Evolutionary conservation across 2,797 vertebrate genomes (phyloP).

Genomic region (Protosalanx chinensis): DNA sequence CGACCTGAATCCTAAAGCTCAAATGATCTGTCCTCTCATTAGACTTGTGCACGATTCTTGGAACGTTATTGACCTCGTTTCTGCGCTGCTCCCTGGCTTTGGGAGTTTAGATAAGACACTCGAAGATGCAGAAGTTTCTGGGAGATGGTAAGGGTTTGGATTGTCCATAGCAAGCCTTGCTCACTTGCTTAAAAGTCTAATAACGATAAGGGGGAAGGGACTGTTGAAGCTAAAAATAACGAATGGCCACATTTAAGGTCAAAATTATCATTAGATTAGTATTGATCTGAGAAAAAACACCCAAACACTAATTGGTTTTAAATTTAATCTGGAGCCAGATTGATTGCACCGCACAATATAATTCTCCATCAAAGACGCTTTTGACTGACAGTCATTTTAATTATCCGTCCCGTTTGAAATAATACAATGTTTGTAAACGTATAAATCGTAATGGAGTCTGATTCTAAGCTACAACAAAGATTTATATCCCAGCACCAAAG

Average conservation of each 20-base stretch:
- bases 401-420: constrained; percentile 54
- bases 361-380: constrained; percentile 54
- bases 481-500: background rate
- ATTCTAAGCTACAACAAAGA: constrained; percentile 27
- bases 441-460: constrained; percentile 27
- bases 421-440: constrained; percentile 3
- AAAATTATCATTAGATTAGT: constrained; percentile 74
- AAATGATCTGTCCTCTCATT: constrained; percentile 26
- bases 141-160: constrained; percentile 28
- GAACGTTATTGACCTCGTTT: constrained; percentile 75
- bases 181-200: constrained; percentile 32
- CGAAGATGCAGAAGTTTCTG: constrained; percentile 52
- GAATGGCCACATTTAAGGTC: constrained; percentile 56
- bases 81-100: constrained; percentile 57
- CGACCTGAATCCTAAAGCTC: constrained; percentile 15
- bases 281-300: constrained; percentile 67
- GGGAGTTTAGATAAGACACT: constrained; percentile 75
- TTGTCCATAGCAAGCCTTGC: constrained; percentile 29
- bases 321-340: constrained; percentile 72
- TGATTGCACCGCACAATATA: constrained; percentile 65
- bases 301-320: constrained; percentile 73
- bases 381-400: constrained; percentile 68
- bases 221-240: constrained; percentile 43
- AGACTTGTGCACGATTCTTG: constrained; percentile 30
- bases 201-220: constrained; percentile 21